phyloP scores from a whole-genome alignment of 2,888 invertebrate species.

The Coecobrya sp. region DNA sequence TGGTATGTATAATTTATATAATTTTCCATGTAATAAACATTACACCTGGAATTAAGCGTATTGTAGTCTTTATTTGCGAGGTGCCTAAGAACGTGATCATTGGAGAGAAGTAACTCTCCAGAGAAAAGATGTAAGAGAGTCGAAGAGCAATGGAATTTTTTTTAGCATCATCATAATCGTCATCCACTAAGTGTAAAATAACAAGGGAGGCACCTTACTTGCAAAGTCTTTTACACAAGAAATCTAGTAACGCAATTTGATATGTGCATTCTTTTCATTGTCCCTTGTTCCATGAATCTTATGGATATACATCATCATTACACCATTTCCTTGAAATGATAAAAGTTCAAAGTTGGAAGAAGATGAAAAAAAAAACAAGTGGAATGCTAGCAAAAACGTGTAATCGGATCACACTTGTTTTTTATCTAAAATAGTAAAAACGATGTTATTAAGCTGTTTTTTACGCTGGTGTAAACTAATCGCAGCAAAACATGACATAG shows the following conservation, averaged over 20 bases:
- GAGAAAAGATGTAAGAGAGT: neutral
- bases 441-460: neutral
- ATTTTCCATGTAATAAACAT: conserved; percentile 22
- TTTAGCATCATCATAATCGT: neutral
- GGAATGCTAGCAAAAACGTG: conserved; percentile 13
- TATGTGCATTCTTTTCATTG: neutral
- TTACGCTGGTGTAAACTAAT: conserved; percentile 27
- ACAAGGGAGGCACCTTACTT: conserved; percentile 40
- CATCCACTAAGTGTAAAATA: neutral
- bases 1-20: neutral
- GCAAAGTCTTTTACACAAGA: neutral
- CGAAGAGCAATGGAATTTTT: neutral
- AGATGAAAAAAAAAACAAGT: neutral
- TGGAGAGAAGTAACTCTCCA: neutral
- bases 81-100: neutral
- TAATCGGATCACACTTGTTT: conserved; percentile 14
- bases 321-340: conserved; percentile 21
- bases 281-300: conserved; percentile 18
- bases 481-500: conserved; percentile 9
- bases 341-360: neutral
- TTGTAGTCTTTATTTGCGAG: neutral
- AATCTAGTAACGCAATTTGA: conserved; percentile 8
- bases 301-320: too few relatives aligned
- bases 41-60: neutral
- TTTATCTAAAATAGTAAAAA: neutral